A percentile compares a stretch with the other conserved stretches of the same genome.
phyloP scores from a whole-genome alignment of 2,797 vertebrate species.

The Acanthurus tractus region DNA sequence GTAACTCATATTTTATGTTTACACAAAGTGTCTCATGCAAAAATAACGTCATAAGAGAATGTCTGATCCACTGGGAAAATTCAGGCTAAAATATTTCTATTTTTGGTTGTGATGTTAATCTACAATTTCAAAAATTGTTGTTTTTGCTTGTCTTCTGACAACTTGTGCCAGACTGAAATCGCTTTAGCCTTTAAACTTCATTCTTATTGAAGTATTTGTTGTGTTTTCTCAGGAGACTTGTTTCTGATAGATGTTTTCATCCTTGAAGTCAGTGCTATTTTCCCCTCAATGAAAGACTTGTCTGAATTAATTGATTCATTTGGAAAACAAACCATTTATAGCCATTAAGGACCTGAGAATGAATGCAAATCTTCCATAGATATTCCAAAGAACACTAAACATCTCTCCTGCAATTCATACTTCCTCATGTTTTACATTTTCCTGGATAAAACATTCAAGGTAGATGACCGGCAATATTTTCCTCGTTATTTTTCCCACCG shows the following conservation, averaged over 20 bases:
- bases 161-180: conserved; percentile 10
- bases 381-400: conserved; percentile 19
- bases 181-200: conserved; percentile 27
- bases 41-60: not conserved
- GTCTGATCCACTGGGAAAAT: conserved; percentile 2
- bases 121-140: not conserved
- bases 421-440: conserved; percentile 50
- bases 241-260: conserved; percentile 60
- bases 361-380: conserved; percentile 34
- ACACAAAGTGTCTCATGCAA: not conserved
- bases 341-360: conserved; percentile 23
- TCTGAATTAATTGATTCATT: conserved; percentile 57
- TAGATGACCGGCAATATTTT: conserved; percentile 53
- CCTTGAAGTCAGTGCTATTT: conserved; percentile 48
- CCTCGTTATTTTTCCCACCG: conserved; percentile 43
- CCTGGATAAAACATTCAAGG: conserved; percentile 46
- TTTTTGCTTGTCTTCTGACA: conserved; percentile 12
- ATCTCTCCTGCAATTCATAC: conserved; percentile 8
- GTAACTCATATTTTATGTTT: not conserved
- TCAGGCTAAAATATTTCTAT: not conserved
- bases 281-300: conserved; percentile 40
- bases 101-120: conserved; percentile 19
- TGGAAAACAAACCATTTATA: conserved; percentile 61
- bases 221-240: conserved; percentile 39
- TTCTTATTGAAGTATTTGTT: conserved; percentile 34